Conservation (phyloP, 2,113 vertebrate genomes). For the Meles meles region DNA sequence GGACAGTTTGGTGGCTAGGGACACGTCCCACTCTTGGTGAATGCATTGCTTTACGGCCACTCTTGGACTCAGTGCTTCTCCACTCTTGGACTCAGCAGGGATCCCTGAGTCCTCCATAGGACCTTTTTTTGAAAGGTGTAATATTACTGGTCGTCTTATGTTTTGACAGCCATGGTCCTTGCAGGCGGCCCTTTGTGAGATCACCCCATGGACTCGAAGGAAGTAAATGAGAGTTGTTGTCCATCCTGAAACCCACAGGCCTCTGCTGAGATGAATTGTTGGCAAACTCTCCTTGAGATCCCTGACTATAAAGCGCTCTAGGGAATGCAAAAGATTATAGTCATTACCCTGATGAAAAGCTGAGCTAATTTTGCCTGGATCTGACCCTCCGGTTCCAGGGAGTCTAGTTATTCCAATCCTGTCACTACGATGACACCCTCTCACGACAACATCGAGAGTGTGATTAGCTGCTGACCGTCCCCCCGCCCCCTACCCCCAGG, state of each 20-base stretch:
- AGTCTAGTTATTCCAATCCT: slow-evolving; percentile 53
- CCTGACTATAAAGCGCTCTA: neutral
- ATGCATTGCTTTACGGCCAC: neutral
- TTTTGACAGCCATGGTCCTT: neutral
- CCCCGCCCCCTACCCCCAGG: neutral
- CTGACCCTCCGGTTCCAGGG: slow-evolving; percentile 58
- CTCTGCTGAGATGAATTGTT: neutral
- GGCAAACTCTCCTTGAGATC: neutral
- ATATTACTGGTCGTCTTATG: neutral
- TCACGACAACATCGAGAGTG: neutral
- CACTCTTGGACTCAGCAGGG: neutral
- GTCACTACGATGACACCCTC: neutral
- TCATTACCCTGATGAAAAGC: slow-evolving; percentile 32
- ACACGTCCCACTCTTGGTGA: neutral
- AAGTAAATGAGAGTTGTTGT: neutral
- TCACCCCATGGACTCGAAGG: neutral
- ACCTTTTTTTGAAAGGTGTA: neutral
- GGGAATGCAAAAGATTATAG: slow-evolving; percentile 36
- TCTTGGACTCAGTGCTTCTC: neutral
- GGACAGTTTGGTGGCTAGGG: neutral
- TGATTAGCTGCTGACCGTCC: neutral
- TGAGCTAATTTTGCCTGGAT: slow-evolving; percentile 39
- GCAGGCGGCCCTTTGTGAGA: neutral
- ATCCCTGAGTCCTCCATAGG: neutral
- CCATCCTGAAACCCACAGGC: neutral